Percentiles rank a stretch among this genome's conserved stretches.
Evolutionary conservation across 2,888 invertebrate species (phyloP).

Genomic region (Luffia ferchaultella): DNA sequence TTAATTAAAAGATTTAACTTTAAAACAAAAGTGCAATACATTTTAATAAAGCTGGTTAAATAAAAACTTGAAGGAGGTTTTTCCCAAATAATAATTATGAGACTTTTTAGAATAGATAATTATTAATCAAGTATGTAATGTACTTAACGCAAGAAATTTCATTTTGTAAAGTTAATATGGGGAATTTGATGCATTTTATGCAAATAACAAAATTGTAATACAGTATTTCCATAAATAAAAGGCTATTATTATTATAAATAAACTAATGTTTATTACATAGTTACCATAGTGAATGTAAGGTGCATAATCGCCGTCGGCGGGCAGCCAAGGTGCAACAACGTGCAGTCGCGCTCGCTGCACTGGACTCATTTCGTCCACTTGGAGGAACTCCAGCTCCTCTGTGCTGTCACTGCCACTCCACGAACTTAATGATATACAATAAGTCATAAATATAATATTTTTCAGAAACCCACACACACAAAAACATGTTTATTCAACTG

Average conservation of each 20-base stretch:
- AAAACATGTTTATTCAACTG: not conserved
- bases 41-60: too few relatives aligned
- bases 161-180: too few relatives aligned
- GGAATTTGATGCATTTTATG: too few relatives aligned
- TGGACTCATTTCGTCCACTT: constrained; percentile 31
- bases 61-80: too few relatives aligned
- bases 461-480: not conserved
- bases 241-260: not conserved
- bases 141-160: too few relatives aligned
- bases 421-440: constrained; percentile 69
- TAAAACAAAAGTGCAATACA: too few relatives aligned
- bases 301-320: constrained; percentile 85
- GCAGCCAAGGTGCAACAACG: constrained; percentile 86
- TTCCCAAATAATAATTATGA: too few relatives aligned
- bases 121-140: too few relatives aligned
- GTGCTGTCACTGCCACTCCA: constrained; percentile 70
- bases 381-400: constrained; percentile 79
- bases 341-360: constrained; percentile 68
- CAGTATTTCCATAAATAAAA: not conserved
- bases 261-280: not conserved
- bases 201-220: too few relatives aligned
- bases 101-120: too few relatives aligned
- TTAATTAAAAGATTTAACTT: too few relatives aligned
- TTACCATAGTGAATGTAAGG: constrained; percentile 80
- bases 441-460: not conserved